Evolutionary conservation across 2,888 invertebrate species (phyloP).

Genomic region (Cartodere bifasciata): DNA sequence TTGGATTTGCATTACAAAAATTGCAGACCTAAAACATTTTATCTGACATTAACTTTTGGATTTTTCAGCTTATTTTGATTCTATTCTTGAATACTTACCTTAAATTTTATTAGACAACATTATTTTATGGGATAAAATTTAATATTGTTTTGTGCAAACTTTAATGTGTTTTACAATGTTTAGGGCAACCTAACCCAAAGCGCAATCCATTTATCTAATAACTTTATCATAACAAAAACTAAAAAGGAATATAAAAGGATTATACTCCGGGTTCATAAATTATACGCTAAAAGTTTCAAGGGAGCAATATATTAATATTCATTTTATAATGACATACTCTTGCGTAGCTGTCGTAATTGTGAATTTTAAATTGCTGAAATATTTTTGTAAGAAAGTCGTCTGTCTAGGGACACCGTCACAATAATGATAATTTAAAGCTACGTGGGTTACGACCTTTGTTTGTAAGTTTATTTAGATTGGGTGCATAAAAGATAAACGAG

Average conservation of each 20-base stretch:
- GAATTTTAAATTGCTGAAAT: conserved; percentile 15
- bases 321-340: conserved; percentile 17
- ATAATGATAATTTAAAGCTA: no score
- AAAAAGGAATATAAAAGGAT: conserved; percentile 13
- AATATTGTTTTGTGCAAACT: conserved; percentile 1
- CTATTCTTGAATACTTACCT: no score
- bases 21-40: no score
- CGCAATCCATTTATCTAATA: conserved; percentile 9
- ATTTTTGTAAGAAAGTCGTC: conserved; percentile 13
- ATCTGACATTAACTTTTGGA: no score
- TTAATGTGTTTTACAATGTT: conserved; percentile 1
- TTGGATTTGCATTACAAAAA: no score
- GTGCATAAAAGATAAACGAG: no score
- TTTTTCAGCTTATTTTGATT: no score
- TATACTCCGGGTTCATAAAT: conserved; percentile 15
- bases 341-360: conserved; percentile 15
- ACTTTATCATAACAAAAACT: conserved; percentile 14
- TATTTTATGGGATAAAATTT: no score
- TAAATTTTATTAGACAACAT: no score
- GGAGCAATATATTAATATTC: conserved; percentile 16
- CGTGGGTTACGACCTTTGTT: no score
- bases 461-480: no score
- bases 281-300: conserved; percentile 13
- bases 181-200: background rate
- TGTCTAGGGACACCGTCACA: no score